A percentile compares a stretch with the other conserved stretches of the same genome.
Evolutionary conservation across 2,888 invertebrate genomes (phyloP).

Genomic region (Rhyacophila evoluta): DNA sequence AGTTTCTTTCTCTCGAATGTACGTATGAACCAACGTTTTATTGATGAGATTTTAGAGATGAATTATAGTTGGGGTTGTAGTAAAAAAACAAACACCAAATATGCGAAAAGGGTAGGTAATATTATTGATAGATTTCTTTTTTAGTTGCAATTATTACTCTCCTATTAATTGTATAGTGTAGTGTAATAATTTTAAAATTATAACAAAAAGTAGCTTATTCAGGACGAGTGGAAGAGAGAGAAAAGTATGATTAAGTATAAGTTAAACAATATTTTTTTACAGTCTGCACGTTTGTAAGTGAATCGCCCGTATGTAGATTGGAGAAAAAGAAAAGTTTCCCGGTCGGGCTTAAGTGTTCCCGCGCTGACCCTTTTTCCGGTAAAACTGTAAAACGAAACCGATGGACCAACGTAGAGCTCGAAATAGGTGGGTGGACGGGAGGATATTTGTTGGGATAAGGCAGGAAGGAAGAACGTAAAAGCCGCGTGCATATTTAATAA

Average conservation of each 20-base stretch:
- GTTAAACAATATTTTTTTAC: not conserved
- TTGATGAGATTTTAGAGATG: no score
- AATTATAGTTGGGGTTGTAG: no score
- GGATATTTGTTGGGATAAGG: not conserved
- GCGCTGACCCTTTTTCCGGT: slow-evolving; percentile 27
- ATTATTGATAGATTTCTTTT: no score
- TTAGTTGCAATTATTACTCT: no score
- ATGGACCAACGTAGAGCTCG: not conserved
- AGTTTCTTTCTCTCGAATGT: no score
- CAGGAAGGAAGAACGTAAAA: slow-evolving; percentile 44
- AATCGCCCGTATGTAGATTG: not conserved
- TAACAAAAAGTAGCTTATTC: no score
- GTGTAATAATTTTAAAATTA: no score
- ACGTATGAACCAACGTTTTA: no score
- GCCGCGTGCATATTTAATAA: slow-evolving; percentile 54
- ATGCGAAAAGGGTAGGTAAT: no score
- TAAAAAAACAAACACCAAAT: no score
- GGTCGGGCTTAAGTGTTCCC: slow-evolving; percentile 37
- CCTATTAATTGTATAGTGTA: no score
- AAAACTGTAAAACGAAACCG: slow-evolving; percentile 37
- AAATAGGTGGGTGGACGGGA: not conserved
- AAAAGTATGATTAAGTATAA: not conserved
- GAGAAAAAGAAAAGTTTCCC: slow-evolving; percentile 34
- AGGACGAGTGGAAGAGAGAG: no score
- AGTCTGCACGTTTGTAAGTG: not conserved